Percentiles rank a stretch among this genome's conserved stretches.
Evolutionary conservation across 2,113 vertebrate species (phyloP).

Genomic region (Calypte anna): DNA sequence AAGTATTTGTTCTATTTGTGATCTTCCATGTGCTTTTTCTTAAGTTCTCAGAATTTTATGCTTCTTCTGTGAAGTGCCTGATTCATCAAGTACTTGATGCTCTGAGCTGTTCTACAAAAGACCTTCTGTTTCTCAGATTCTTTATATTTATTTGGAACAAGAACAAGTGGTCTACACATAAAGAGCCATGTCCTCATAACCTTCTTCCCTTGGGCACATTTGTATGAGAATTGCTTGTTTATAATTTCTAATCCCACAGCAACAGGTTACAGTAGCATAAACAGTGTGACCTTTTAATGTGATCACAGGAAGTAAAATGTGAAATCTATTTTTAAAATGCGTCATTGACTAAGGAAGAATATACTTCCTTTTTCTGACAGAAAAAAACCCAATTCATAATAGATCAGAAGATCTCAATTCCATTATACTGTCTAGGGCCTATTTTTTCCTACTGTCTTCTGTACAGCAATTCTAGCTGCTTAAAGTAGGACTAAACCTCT

Average conservation of each 20-base stretch:
- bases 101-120: not conserved
- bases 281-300: slow-evolving; percentile 61
- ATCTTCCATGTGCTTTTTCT: slow-evolving; percentile 29
- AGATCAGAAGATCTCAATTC: not conserved
- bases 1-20: not conserved
- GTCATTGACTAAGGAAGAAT: slow-evolving; percentile 58
- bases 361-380: slow-evolving; percentile 62
- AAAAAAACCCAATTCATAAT: slow-evolving; percentile 32
- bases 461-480: not conserved
- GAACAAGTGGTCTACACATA: slow-evolving; percentile 3
- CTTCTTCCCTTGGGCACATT: slow-evolving; percentile 10
- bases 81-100: not conserved
- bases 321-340: slow-evolving; percentile 63
- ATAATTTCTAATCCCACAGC: slow-evolving; percentile 36
- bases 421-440: not conserved
- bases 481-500: not conserved
- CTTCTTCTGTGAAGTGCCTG: slow-evolving; percentile 12
- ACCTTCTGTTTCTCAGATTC: slow-evolving; percentile 32
- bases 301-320: slow-evolving; percentile 61
- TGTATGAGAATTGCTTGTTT: slow-evolving; percentile 42
- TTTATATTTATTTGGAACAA: slow-evolving; percentile 38
- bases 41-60: slow-evolving; percentile 9
- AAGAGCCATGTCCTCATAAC: slow-evolving; percentile 53
- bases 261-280: slow-evolving; percentile 52
- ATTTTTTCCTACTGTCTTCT: not conserved